These are phyloP conservation scores for Hypothenemus hampei DNA, from an alignment of 1,140 invertebrate genomes.

Conservation along the genomic window DNA sequence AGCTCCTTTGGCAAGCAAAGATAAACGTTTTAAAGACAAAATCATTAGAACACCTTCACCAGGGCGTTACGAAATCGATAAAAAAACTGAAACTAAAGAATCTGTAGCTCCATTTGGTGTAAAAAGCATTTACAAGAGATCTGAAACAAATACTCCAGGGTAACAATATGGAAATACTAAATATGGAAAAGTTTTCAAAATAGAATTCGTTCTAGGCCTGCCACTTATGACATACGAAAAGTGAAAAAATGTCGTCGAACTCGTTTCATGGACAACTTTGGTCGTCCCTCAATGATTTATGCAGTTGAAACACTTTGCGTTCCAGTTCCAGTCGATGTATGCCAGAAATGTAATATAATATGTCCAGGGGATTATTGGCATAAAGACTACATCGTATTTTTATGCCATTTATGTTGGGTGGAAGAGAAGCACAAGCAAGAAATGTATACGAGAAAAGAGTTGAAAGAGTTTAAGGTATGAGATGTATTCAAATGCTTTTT, in stretches of 20 bases:
- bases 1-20: conserved; percentile 27
- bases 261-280: conserved; percentile 30
- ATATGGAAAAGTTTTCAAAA: neutral
- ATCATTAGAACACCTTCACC: conserved; percentile 32
- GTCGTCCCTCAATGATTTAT: conserved; percentile 25
- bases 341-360: conserved; percentile 32
- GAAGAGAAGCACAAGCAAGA: conserved; percentile 29
- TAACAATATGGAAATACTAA: conserved; percentile 5
- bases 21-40: conserved; percentile 30
- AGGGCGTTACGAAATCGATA: conserved; percentile 25
- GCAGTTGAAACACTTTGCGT: conserved; percentile 35
- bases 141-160: conserved; percentile 20
- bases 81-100: neutral
- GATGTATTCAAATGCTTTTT: no score
- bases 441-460: conserved; percentile 26
- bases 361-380: conserved; percentile 39
- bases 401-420: conserved; percentile 36
- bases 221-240: conserved; percentile 27
- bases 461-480: conserved; percentile 34
- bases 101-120: conserved; percentile 24
- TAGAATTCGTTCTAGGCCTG: conserved; percentile 29
- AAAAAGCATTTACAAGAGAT: conserved; percentile 1
- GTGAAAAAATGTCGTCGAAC: conserved; percentile 29
- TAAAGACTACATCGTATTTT: conserved; percentile 29
- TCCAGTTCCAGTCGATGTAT: conserved; percentile 29